Conservation (phyloP, 2,797 vertebrate genomes). For the Cheirogaleus major region DNA sequence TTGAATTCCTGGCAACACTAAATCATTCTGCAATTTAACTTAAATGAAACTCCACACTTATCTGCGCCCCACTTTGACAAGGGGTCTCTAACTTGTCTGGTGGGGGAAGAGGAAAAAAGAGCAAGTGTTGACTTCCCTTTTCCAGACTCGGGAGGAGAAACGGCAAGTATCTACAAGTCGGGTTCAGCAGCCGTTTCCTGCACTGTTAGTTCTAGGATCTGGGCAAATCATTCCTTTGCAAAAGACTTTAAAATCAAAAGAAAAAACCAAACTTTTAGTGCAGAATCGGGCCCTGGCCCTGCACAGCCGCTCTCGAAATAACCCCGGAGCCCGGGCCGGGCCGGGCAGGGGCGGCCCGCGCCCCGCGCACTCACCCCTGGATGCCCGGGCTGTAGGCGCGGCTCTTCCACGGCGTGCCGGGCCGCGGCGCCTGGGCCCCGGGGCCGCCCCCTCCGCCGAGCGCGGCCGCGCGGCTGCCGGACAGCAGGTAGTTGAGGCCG, state of each 20-base stretch:
- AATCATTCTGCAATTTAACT: not conserved
- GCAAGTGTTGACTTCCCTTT: not conserved
- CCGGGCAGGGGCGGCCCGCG: not conserved
- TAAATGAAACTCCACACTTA: not conserved
- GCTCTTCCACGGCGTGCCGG: constrained; percentile 97
- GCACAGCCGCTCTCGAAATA: not conserved
- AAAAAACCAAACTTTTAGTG: fast-evolving
- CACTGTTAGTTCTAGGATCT: not conserved
- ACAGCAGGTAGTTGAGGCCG: constrained; percentile 96
- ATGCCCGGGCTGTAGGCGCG: constrained; percentile 94
- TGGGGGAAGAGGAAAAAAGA: not conserved
- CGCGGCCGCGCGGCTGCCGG: constrained; percentile 86
- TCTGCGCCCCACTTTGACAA: not conserved
- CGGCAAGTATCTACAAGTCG: not conserved
- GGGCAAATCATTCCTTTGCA: not conserved
- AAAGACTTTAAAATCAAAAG: fast-evolving
- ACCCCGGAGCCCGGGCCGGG: too few relatives aligned
- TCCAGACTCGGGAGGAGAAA: not conserved
- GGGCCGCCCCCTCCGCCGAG: constrained; percentile 70
- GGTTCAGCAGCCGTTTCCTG: not conserved
- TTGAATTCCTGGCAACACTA: not conserved
- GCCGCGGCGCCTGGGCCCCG: constrained; percentile 82
- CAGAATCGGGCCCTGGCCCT: fast-evolving
- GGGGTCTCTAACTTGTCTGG: not conserved
- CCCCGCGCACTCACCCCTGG: constrained; percentile 91